Evolutionary conservation across 2,797 vertebrate species (phyloP).

Genomic region (Parauchenoglanis ngamensis): DNA sequence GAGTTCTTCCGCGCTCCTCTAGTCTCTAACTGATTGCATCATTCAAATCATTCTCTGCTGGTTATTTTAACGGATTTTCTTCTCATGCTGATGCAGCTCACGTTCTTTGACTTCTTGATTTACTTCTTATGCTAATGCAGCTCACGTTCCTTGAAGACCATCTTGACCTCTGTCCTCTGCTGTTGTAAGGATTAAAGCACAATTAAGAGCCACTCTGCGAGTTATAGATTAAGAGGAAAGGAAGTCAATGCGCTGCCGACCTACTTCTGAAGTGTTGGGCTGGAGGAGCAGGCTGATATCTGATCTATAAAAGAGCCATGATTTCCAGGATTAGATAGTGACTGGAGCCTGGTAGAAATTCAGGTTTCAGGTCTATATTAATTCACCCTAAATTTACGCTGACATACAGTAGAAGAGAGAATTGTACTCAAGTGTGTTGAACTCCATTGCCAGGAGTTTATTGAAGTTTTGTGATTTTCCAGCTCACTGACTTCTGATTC

Average conservation of each 20-base stretch:
- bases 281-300: conserved; percentile 16
- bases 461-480: background rate
- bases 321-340: conserved; percentile 16
- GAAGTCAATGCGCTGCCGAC: conserved; percentile 43
- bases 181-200: conserved; percentile 55
- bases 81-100: conserved; percentile 43
- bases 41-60: conserved; percentile 35
- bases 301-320: background rate
- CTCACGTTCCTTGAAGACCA: conserved; percentile 37
- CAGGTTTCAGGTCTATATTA: background rate
- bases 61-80: conserved; percentile 37
- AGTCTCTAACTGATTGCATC: conserved; percentile 11
- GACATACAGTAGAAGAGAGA: background rate
- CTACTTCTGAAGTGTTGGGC: conserved; percentile 38
- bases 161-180: conserved; percentile 12
- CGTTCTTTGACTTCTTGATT: conserved; percentile 44
- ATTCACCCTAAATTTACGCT: background rate
- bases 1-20: background rate
- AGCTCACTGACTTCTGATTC: background rate
- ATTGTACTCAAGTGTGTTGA: background rate
- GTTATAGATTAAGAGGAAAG: conserved; percentile 49
- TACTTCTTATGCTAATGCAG: conserved; percentile 42
- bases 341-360: background rate
- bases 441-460: background rate
- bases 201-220: conserved; percentile 52